Evolutionary conservation across 2,797 vertebrate genomes (phyloP).

Genomic region (Myripristis jacobus): DNA sequence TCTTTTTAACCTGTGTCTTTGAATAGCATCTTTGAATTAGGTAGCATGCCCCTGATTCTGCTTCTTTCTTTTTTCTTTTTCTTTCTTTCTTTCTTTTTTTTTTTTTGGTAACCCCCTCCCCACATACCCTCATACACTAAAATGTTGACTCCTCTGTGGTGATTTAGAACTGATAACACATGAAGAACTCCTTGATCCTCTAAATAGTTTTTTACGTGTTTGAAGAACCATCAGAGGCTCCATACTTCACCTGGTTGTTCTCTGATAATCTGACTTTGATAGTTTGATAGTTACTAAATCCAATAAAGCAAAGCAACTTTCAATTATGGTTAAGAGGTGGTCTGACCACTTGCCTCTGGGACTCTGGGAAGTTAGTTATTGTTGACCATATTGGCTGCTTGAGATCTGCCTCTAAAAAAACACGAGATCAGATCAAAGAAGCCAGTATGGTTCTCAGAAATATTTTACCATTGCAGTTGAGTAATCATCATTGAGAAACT

Average conservation of each 20-base stretch:
- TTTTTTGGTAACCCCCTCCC: not conserved
- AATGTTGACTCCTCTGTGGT: not conserved
- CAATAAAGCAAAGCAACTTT: not conserved
- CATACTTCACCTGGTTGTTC: slow-evolving; percentile 11
- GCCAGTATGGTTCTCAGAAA: too few relatives aligned
- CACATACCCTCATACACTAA: not conserved
- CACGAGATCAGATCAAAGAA: not conserved
- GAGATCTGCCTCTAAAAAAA: not conserved
- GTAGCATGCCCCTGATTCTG: not conserved
- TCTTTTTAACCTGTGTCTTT: slow-evolving; percentile 7
- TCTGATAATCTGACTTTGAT: slow-evolving; percentile 10
- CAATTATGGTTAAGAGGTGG: not conserved
- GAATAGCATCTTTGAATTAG: not conserved
- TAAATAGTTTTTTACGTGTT: slow-evolving; percentile 14
- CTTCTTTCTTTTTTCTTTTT: not conserved
- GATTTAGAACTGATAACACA: not conserved
- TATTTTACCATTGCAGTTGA: too few relatives aligned
- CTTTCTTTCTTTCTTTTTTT: not conserved
- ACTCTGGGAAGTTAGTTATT: too few relatives aligned
- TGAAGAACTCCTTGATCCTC: slow-evolving; percentile 14
- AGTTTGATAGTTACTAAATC: slow-evolving; percentile 13
- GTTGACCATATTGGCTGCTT: too few relatives aligned
- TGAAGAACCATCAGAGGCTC: slow-evolving; percentile 25
- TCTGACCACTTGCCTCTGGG: too few relatives aligned
- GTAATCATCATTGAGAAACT: too few relatives aligned